These are phyloP conservation scores for Bhutanitis thaidina DNA, from an alignment of 2,888 invertebrate genomes.

Conservation along the genomic window DNA sequence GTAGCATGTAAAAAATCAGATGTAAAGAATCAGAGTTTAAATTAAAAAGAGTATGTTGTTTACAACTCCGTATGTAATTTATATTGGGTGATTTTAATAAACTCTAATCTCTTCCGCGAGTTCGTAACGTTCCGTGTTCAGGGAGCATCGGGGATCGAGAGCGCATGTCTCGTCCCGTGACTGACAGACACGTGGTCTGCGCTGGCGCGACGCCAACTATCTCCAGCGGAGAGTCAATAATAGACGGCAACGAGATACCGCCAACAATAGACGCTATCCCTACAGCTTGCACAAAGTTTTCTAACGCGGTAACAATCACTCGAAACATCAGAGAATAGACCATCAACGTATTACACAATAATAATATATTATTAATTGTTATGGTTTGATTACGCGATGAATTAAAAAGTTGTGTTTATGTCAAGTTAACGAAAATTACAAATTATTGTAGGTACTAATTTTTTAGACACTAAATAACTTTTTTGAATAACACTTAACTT, in stretches of 20 bases:
- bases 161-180: constrained; percentile 68
- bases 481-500: no score
- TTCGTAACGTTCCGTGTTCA: constrained; percentile 33
- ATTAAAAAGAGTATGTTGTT: background rate
- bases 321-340: background rate
- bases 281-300: background rate
- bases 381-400: background rate
- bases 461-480: no score
- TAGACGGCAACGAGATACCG: constrained; percentile 76
- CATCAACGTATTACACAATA: no score
- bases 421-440: no score
- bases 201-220: constrained; percentile 74
- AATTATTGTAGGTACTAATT: no score
- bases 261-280: constrained; percentile 72
- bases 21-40: no score
- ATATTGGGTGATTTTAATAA: background rate
- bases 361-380: background rate
- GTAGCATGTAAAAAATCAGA: background rate
- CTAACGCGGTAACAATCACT: constrained; percentile 2
- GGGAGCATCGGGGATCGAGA: constrained; percentile 40
- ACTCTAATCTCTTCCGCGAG: background rate
- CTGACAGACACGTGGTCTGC: constrained; percentile 69
- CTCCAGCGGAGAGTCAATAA: constrained; percentile 79
- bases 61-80: background rate
- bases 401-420: no score